Evolutionary conservation across 2,113 vertebrate genomes (phyloP), one percentile per base, ranked within the genome.

Genomic region (Oriolus oriolus): DNA sequence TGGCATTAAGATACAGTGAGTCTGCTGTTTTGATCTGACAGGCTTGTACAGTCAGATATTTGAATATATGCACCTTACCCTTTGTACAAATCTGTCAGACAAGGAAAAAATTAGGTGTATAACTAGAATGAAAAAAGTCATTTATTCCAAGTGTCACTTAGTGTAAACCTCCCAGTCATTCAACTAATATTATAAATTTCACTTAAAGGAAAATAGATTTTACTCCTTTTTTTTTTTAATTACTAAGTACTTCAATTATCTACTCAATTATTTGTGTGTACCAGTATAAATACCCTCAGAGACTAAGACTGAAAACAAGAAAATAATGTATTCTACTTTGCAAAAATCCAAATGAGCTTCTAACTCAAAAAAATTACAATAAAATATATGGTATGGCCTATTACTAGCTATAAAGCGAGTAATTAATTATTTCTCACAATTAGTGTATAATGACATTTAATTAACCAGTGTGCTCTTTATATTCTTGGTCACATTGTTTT

Each of bases 61-160:
- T 99, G 96, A 99, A 99, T 97, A 99, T 99, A 97, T 99, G 99
- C 86, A 99, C 98, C 97, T 98, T 99, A 12, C 99, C 99, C 96
- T 99, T 99, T 49, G 99, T 98, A 93, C 99, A 99, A 96, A 99
- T 99, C 99, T 99, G 96, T 30, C 41, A 56, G 71, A 90, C 54
- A 95, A 68, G 19, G 22, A 56, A 87, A 82, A 60, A 37, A 31
- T 11, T 49, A 84, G 3, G 3, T 75, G 87, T 69, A 31, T 31
- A 85, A 39, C 3, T 24, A 61, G 7, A 90, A 88, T 12, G 13
- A 70, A 80, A 83, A 5, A 49, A 64, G 28, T 5, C 3, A 61
- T 9, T 69, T 77, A 79, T 82, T 83, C 9, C 21, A 79, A 59
- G n/a, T 27, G 3, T 47, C 10, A 71, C 9, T 57, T 66, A 52